Percentiles rank a stretch among this genome's conserved stretches.
phyloP scores from a whole-genome alignment of 2,113 vertebrate species.

The human region DNA sequence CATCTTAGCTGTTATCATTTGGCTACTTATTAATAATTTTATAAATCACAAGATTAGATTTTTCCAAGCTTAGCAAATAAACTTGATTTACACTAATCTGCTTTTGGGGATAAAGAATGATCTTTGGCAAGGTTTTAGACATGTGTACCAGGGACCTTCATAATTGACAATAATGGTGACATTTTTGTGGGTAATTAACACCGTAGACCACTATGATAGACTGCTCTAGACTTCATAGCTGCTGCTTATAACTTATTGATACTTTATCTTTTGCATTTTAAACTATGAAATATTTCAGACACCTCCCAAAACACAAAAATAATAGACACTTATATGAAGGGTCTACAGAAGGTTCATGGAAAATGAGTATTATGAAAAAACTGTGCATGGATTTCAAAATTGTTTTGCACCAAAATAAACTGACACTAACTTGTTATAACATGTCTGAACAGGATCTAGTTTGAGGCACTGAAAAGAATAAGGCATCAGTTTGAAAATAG shows the following conservation, averaged over 20 bases:
- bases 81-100: neutral
- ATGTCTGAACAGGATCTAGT: neutral
- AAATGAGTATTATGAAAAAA: neutral
- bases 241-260: neutral
- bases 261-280: neutral
- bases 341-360: neutral
- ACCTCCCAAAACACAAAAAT: neutral
- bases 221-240: neutral
- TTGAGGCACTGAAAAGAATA: neutral
- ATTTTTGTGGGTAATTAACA: neutral
- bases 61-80: neutral
- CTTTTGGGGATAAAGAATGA: neutral
- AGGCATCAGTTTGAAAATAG: neutral
- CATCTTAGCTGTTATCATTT: neutral
- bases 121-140: neutral
- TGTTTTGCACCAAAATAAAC: neutral
- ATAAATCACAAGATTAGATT: neutral
- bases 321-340: neutral
- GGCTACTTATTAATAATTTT: neutral
- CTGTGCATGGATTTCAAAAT: neutral
- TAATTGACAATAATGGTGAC: too few relatives aligned
- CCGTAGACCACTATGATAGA: neutral
- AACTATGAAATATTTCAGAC: neutral
- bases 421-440: neutral
- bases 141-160: fast-evolving